A percentile compares a stretch with the other conserved stretches of the same genome.
phyloP scores from a whole-genome alignment of 2,113 vertebrate species.

The Ranitomeya variabilis region DNA sequence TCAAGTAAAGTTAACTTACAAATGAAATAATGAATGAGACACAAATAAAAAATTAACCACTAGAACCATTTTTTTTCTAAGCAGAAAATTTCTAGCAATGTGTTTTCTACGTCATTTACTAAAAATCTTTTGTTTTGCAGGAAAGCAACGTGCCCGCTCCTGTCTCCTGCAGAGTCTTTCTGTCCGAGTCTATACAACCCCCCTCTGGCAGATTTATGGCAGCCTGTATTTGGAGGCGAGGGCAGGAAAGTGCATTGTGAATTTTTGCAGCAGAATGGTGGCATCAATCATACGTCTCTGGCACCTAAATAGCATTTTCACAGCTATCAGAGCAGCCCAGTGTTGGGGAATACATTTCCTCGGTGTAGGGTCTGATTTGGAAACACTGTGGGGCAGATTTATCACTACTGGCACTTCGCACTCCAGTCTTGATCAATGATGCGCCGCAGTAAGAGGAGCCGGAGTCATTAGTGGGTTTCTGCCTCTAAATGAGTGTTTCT shows the following conservation, averaged over 20 bases:
- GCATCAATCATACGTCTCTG: background rate
- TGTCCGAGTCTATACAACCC: background rate
- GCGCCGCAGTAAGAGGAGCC: too few relatives aligned
- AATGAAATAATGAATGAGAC: too few relatives aligned
- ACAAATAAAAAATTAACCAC: too few relatives aligned
- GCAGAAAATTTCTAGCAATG: background rate
- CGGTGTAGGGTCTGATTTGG: too few relatives aligned
- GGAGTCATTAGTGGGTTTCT: too few relatives aligned
- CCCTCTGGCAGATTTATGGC: background rate
- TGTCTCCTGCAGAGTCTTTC: background rate
- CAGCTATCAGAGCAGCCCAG: background rate
- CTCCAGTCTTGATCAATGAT: too few relatives aligned
- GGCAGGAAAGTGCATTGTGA: background rate
- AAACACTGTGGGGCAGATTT: too few relatives aligned
- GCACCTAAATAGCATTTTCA: background rate
- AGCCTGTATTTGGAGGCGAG: background rate
- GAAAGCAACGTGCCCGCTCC: background rate
- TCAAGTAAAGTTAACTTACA: too few relatives aligned
- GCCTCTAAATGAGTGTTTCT: too few relatives aligned
- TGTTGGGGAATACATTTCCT: background rate
- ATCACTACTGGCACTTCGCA: too few relatives aligned
- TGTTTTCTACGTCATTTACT: background rate
- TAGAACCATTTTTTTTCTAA: too few relatives aligned
- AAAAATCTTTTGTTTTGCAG: background rate
- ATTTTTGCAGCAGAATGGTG: background rate